Percentiles rank a stretch among this genome's conserved stretches.
Conservation (phyloP, 2,888 invertebrate genomes). For the Lordiphosa andalusiaca region DNA sequence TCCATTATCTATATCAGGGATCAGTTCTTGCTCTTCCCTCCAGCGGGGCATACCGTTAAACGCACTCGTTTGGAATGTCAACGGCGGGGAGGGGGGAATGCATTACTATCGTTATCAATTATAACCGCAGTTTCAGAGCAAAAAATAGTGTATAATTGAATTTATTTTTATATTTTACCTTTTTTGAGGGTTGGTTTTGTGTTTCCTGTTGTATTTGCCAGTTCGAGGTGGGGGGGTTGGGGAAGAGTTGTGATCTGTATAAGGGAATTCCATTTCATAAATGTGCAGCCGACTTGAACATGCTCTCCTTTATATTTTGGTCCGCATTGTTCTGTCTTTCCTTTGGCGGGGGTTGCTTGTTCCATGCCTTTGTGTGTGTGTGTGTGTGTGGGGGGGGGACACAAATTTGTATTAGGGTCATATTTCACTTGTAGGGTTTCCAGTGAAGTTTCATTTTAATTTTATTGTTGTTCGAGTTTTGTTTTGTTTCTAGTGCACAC, state of each 20-base stretch:
- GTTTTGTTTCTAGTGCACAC: conserved; percentile 24
- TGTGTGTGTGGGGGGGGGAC: conserved; percentile 27
- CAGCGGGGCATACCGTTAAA: conserved; percentile 33
- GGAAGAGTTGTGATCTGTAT: background rate
- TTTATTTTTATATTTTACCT: background rate
- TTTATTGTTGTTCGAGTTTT: conserved; percentile 63
- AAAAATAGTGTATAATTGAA: conserved; percentile 5
- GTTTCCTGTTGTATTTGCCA: too few relatives aligned
- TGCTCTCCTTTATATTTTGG: conserved; percentile 4
- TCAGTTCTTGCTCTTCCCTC: conserved; percentile 17
- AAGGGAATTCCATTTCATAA: conserved; percentile 13
- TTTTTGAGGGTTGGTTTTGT: too few relatives aligned
- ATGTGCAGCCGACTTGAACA: conserved; percentile 9
- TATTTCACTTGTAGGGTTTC: conserved; percentile 79
- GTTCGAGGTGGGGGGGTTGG: too few relatives aligned
- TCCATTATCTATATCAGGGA: conserved; percentile 16
- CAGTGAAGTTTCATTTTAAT: conserved; percentile 75
- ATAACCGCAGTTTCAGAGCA: background rate
- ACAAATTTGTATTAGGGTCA: conserved; percentile 77
- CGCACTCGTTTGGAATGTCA: conserved; percentile 36
- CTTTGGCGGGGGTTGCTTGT: conserved; percentile 54
- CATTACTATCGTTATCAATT: conserved; percentile 15
- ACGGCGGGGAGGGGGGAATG: conserved; percentile 18
- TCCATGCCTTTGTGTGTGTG: conserved; percentile 1
- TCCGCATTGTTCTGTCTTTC: conserved; percentile 14